phyloP scores from a whole-genome alignment of 2,797 vertebrate species.

The Sebastolobus altivelis region DNA sequence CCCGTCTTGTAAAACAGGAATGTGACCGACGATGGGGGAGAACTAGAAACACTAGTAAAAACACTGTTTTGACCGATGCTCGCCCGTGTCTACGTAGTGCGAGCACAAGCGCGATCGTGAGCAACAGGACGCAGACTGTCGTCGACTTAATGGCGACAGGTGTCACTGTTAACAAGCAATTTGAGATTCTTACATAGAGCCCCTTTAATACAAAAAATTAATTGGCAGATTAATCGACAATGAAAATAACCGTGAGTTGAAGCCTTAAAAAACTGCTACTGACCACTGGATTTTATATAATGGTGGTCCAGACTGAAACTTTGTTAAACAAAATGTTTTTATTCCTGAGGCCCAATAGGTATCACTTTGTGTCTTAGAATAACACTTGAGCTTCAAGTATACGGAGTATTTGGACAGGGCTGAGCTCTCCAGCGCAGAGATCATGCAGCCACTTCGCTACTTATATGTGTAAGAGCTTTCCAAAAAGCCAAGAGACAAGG shows the following conservation, averaged over 20 bases:
- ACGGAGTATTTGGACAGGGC: conserved; percentile 48
- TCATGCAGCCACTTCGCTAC: conserved; percentile 61
- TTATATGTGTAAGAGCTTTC: conserved; percentile 52
- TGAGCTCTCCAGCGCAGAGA: conserved; percentile 49
- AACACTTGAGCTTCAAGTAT: conserved; percentile 46
- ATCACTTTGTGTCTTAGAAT: conserved; percentile 45
- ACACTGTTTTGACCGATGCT: too few species aligned
- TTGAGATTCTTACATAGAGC: too few species aligned
- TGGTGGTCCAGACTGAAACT: not conserved
- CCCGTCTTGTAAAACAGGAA: too few species aligned
- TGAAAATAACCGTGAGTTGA: not conserved
- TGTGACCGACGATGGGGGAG: too few species aligned
- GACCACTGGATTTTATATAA: not conserved
- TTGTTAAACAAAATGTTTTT: not conserved
- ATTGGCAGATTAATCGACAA: not conserved
- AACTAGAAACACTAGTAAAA: too few species aligned
- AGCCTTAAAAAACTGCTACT: not conserved
- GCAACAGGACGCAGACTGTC: too few species aligned
- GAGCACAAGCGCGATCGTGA: too few species aligned
- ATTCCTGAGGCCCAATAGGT: conserved; percentile 10
- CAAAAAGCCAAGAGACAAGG: conserved; percentile 44
- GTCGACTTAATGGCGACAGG: too few species aligned
- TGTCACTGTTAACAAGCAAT: too few species aligned
- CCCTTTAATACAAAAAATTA: not conserved
- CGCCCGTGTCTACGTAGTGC: too few species aligned